Evolutionary conservation across 2,888 invertebrate species (phyloP), one percentile per base, ranked within the genome.

Genomic region (Stenolophus ochropezus): DNA sequence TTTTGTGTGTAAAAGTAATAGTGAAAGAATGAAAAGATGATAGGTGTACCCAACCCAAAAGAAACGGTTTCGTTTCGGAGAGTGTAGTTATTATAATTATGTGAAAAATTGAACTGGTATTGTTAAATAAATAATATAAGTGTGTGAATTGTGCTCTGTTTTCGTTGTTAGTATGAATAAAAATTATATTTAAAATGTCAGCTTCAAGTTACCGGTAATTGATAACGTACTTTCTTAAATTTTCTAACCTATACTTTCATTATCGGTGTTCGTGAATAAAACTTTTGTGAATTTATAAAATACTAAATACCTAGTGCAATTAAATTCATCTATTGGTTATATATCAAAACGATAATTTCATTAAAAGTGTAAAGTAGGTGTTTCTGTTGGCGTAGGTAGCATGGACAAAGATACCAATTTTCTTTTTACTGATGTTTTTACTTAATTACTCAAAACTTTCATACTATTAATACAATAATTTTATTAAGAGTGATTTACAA

Each of bases 31-130:
- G 11, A 47, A 6, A 47, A 21, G 47, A 49, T 11, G 21, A 11
- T 49, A 20, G 21, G 23, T 23, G 73, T 73, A 69, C 27, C 6
- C 27, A 69, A 33, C 65, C 23, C n/a, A 8, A 11, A 47, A 47
- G 49, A 27, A 73, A 73, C 49, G 20, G 73, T 73, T 69, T 73
- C 73, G 21, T 73, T 73, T 21, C n/a, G 21, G 47, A 73, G n/a
- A 49, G 47, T 73, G 49, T 73, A 47, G 73, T 73, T 73, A 73
- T 73, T 73, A 49, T 73, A 73, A 73, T 69, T 69, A 73, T 73
- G 73, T 49, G 49, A 73, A 73, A 73, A 49, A 73, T 49, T 73
- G 49, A 73, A 49, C 47, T 73, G 21, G 49, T 33, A 49, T 73
- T 73, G 49, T 73, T 73, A 73, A 73, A 71, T 71, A 71, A 71